A percentile compares a stretch with the other conserved stretches of the same genome.
Evolutionary conservation across 2,113 vertebrate genomes (phyloP).

Genomic region (Bothrops jararaca): DNA sequence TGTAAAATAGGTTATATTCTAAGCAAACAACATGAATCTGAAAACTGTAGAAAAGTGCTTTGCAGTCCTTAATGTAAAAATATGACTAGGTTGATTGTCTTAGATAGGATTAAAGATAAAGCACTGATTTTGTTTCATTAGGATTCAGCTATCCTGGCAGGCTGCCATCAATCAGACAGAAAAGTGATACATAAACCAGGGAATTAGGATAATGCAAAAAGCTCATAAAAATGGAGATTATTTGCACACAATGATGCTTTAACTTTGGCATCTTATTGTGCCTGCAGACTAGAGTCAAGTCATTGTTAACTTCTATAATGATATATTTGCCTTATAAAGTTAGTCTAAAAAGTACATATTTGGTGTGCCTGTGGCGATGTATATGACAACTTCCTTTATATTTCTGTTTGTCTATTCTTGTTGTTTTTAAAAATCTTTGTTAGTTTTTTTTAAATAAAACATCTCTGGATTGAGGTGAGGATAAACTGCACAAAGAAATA

Average conservation of each 20-base stretch:
- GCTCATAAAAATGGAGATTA: constrained; percentile 21
- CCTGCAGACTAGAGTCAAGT: accelerated
- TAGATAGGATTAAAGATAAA: constrained; percentile 13
- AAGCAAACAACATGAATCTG: constrained; percentile 3
- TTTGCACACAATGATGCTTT: background rate
- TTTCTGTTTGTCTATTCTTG: background rate
- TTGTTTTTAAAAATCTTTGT: background rate
- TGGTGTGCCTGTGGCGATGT: background rate
- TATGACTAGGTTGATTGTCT: constrained; percentile 11
- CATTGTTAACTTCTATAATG: background rate
- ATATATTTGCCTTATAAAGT: constrained; percentile 18
- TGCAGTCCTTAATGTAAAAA: constrained; percentile 13
- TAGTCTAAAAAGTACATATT: background rate
- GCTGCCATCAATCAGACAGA: constrained; percentile 15
- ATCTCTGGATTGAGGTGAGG: background rate
- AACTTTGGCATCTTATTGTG: constrained; percentile 12
- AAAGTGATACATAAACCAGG: constrained; percentile 23
- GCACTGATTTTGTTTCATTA: constrained; percentile 27
- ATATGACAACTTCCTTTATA: constrained; percentile 21
- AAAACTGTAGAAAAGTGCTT: background rate
- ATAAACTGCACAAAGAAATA: background rate
- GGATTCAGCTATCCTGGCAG: background rate
- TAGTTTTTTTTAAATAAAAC: background rate
- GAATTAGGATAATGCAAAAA: constrained; percentile 3
- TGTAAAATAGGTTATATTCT: constrained; percentile 1